Evolutionary conservation across 2,888 invertebrate species (phyloP), one percentile per base, ranked within the genome.

Genomic region (Drosophila pseudotalamancana): DNA sequence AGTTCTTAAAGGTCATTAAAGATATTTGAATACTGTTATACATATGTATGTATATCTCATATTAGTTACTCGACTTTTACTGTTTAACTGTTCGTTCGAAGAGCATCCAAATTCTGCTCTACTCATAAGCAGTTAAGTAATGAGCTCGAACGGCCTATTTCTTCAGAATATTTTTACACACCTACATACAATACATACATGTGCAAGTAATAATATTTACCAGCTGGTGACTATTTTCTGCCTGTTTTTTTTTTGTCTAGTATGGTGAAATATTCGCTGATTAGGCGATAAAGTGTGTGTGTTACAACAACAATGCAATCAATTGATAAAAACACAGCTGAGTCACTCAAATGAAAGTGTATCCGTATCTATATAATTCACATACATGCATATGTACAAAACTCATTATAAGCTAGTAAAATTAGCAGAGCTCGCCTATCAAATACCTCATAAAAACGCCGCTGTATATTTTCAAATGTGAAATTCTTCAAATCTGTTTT

Each of bases 321-420:
- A 56, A 57, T 56, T 73, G 71, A 67, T 73, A 71, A 66, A 45
- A 12, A 1, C 40, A 16, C 21, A 59, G 48, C 32, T 72, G 72
- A 72, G 35, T 72, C 72, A 72, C 64, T 48, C 60, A 48, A 65
- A 56, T 66, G 55, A 53, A 35, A 56, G 49, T 29, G 12, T n/a
- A 29, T 34, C 40, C 37, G 31, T 32, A 27, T 27, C 12, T n/a
- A 14, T 45, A 4, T 43, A 5, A n/a, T n/a, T n/a, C n/a, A n/a
- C 34, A 18, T 18, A 18, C 21, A 16, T 18, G n/a, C 18, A 9
- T 14, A 4, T 21, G 11, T 23, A 27, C 8, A 16, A 29, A 54
- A n/a, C n/a, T n/a, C n/a, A n/a, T n/a, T n/a, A n/a, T n/a, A n/a
- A n/a, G n/a, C n/a, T n/a, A n/a, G n/a, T n/a, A n/a, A n/a, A n/a